phyloP scores from a whole-genome alignment of 2,113 vertebrate genomes.

The Uria lomvia region DNA sequence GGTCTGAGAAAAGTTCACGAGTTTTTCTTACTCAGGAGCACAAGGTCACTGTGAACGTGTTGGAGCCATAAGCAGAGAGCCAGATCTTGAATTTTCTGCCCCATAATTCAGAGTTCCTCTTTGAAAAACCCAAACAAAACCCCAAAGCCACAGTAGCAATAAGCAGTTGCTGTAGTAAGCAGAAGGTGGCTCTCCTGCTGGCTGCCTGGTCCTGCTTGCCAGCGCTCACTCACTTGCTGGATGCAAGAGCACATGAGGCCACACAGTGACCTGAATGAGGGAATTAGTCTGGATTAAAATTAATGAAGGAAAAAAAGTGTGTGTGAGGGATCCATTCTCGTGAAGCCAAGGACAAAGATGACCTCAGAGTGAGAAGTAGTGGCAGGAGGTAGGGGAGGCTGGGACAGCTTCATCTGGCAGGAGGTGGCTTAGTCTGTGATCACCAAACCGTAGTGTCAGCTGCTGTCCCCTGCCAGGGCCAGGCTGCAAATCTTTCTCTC shows the following conservation, averaged over 20 bases:
- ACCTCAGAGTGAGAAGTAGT: neutral
- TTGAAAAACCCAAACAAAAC: neutral
- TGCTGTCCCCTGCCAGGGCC: neutral
- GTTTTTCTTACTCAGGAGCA: neutral
- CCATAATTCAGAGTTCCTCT: neutral
- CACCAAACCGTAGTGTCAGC: neutral
- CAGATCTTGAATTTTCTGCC: neutral
- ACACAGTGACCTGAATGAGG: neutral
- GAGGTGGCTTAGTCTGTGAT: neutral
- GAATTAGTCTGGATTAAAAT: neutral
- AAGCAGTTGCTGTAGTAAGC: neutral
- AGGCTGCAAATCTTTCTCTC: neutral
- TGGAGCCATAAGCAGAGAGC: neutral
- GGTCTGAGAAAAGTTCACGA: neutral
- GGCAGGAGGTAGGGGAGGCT: neutral
- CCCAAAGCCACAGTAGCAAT: neutral
- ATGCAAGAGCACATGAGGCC: neutral
- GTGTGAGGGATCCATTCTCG: neutral
- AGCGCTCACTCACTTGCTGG: neutral
- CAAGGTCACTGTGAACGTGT: neutral
- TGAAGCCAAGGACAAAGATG: neutral
- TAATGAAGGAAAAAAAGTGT: neutral
- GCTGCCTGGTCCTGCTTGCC: neutral
- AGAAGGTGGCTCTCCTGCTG: neutral
- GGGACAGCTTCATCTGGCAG: neutral